Base-by-base conservation (phyloP, 2,888 invertebrate species). In the Eupithecia subfuscata region DNA sequence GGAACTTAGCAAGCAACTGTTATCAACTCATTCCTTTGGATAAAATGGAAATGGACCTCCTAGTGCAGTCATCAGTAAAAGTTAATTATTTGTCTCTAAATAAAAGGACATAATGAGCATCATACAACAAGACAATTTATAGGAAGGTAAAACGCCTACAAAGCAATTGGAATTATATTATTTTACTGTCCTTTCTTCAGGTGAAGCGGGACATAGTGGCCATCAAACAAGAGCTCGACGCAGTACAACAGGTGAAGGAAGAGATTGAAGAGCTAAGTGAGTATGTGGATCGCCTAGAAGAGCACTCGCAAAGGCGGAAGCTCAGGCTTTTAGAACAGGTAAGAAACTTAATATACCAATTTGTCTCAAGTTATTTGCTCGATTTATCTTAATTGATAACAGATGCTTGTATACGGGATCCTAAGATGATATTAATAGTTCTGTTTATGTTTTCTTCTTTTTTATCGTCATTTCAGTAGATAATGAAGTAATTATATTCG, bases 201-300 rank as follows among this genome's bases (percentile, higher is more conserved):
- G 97, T 98, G 85, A 98, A 98, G 95, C 96, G 98, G 88, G 98
- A 98, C 95, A 98, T 98, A 98, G 98, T 98, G 86, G 98, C 98
- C 90, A 98, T 98, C 95, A 98, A 98, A 95, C 98, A 98, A 91
- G 98, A 98, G 95, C 95, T 98, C 91, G 98, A 98, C 93, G 98
- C 98, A 80, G 98, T 98, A 87, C 98, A 98, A 95, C 98, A 98
- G 94, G 98, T 98, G 85, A 98, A 98, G 91, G 98, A 98, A 90
- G 98, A 98, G 94, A 98, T 98, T 88, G 98, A 98, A 90, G 98
- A 98, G 93, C 95, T 98, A 89, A 95, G 98, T 84, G 98, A 98
- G 92, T 98, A 98, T 94, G 98, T 98, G 82, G 98, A 98, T 93
- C 96, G 98, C 82, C 96, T 98, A 83, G 98, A 98, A 94, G 98